Conservation (phyloP, 2,113 vertebrate species). For the Grammomys surdaster region DNA sequence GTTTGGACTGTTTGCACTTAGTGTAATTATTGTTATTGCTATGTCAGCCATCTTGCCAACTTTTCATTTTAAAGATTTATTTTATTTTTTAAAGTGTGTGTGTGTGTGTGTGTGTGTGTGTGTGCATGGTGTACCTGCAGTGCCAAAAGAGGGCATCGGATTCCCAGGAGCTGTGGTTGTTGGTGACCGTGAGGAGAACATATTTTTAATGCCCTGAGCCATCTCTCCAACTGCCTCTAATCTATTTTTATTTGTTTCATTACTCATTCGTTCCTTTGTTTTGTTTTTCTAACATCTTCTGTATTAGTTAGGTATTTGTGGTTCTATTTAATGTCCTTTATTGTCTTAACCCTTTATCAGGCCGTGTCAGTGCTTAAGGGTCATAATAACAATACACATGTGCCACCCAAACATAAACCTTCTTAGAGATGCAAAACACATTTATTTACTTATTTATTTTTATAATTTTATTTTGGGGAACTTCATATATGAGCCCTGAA, state of each 20-base stretch:
- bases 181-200: background rate
- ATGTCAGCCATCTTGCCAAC: background rate
- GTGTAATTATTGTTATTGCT: background rate
- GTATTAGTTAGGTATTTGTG: background rate
- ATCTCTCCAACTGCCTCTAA: background rate
- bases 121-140: background rate
- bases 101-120: background rate
- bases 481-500: background rate
- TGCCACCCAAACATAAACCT: background rate
- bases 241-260: background rate
- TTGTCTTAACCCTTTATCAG: background rate
- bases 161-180: background rate
- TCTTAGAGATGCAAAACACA: background rate
- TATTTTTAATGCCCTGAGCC: background rate
- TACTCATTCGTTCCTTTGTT: background rate
- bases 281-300: background rate
- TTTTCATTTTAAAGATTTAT: background rate
- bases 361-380: background rate
- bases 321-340: background rate
- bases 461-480: background rate
- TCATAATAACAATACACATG: background rate
- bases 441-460: background rate
- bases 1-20: background rate
- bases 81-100: background rate
- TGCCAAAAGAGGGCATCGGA: background rate